Conservation (phyloP, 2,797 vertebrate species). For the Enteromius trimaculatus region DNA sequence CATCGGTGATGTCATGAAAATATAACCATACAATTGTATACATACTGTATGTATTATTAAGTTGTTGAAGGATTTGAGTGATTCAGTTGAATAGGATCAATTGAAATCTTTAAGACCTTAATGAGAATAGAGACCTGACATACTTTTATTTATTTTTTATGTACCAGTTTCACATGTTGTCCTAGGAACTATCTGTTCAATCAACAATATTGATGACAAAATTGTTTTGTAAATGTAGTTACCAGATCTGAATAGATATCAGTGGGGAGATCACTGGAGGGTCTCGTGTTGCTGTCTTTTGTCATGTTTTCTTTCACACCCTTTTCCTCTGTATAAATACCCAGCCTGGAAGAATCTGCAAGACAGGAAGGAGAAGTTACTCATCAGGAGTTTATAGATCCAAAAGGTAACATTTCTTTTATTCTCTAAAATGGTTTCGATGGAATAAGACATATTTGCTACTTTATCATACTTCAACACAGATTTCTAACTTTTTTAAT, state of each 20-base stretch:
- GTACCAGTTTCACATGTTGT: not conserved
- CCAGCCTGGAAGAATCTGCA: slow-evolving; percentile 27
- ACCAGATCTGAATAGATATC: slow-evolving; percentile 41
- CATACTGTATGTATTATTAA: not conserved
- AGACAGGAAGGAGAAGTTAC: slow-evolving; percentile 55
- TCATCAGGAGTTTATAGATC: slow-evolving; percentile 20
- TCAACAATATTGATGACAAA: slow-evolving; percentile 16
- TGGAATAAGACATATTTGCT: not conserved
- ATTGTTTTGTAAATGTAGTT: slow-evolving; percentile 42
- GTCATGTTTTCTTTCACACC: slow-evolving; percentile 63
- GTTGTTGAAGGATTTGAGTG: not conserved
- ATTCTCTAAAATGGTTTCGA: not conserved
- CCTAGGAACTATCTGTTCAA: slow-evolving; percentile 10
- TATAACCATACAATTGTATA: not conserved
- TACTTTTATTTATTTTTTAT: not conserved
- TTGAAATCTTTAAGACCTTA: not conserved
- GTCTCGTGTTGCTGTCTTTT: slow-evolving; percentile 73
- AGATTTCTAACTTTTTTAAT: no score
- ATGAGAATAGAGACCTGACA: slow-evolving; percentile 7
- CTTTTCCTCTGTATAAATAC: slow-evolving; percentile 51
- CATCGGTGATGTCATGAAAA: no score
- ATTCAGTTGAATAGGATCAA: not conserved
- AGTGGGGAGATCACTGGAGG: slow-evolving; percentile 30
- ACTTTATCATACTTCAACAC: not conserved
- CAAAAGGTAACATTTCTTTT: slow-evolving; percentile 8